A percentile compares a stretch with the other conserved stretches of the same genome.
Conservation (phyloP, 2,797 vertebrate species). For the Platalea minor region DNA sequence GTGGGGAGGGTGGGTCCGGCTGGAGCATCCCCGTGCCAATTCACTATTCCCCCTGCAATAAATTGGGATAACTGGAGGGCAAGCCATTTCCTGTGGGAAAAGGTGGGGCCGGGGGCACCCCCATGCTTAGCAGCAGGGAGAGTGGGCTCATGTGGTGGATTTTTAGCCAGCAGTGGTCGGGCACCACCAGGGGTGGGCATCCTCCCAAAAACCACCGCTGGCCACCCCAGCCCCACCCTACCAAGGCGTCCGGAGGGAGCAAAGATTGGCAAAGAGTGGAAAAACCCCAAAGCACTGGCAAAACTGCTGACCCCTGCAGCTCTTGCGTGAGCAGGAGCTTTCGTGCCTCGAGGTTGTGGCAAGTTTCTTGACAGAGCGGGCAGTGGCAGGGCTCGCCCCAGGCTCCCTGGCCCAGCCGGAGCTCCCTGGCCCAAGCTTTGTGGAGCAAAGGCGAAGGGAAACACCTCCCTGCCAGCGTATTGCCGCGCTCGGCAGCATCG, state of each 20-base stretch:
- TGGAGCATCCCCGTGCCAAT: not conserved
- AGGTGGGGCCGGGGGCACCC: not conserved
- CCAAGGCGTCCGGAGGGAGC: not conserved
- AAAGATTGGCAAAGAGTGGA: not conserved
- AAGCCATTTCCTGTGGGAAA: not conserved
- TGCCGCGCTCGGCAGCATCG: accelerated
- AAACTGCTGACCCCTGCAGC: accelerated
- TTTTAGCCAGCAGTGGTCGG: not conserved
- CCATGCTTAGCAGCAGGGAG: not conserved
- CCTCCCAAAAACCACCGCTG: not conserved
- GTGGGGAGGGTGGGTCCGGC: not conserved
- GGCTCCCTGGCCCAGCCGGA: not conserved
- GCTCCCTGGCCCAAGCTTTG: not conserved
- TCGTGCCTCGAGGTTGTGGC: accelerated
- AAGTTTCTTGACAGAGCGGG: not conserved
- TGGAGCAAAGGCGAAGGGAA: not conserved
- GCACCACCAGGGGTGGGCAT: not conserved
- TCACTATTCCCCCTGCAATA: not conserved
- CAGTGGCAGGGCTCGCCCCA: not conserved
- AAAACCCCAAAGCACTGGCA: accelerated
- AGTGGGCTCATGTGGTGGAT: not conserved
- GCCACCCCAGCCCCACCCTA: not conserved
- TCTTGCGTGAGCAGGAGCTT: not conserved
- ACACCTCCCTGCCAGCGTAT: not conserved
- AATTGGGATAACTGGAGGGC: not conserved